These are phyloP conservation scores for Nomada hirtipes DNA, from an alignment of 2,888 invertebrate genomes.

Conservation along the genomic window DNA sequence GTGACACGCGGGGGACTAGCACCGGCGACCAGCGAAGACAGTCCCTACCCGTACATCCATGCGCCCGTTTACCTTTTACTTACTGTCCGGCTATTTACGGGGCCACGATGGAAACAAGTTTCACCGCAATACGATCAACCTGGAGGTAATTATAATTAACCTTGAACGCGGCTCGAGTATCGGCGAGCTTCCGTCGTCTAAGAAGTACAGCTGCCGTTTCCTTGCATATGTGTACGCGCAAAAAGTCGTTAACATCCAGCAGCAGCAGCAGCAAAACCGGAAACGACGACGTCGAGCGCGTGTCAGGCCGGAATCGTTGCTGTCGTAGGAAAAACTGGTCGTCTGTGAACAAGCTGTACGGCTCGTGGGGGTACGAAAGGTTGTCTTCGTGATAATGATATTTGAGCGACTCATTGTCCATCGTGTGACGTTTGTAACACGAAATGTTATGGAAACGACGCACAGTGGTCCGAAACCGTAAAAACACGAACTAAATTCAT, in stretches of 20 bases:
- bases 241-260: slow-evolving; percentile 54
- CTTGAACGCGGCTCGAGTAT: slow-evolving; percentile 64
- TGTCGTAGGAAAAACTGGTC: slow-evolving; percentile 21
- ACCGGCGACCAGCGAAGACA: slow-evolving; percentile 33
- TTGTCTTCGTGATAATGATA: slow-evolving; percentile 30
- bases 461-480: too few species aligned
- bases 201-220: slow-evolving; percentile 59
- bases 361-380: slow-evolving; percentile 3
- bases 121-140: slow-evolving; percentile 68
- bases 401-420: slow-evolving; percentile 49
- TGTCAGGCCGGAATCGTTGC: slow-evolving; percentile 49
- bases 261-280: slow-evolving; percentile 36
- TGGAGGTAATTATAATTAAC: slow-evolving; percentile 72
- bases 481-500: too few species aligned
- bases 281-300: slow-evolving; percentile 28
- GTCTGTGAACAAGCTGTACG: slow-evolving; percentile 45
- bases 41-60: slow-evolving; percentile 42
- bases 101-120: slow-evolving; percentile 60
- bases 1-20: slow-evolving; percentile 46
- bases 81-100: slow-evolving; percentile 57
- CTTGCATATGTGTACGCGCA: slow-evolving; percentile 27
- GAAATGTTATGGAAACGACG: not conserved
- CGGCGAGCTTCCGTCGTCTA: slow-evolving; percentile 63
- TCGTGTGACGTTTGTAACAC: not conserved
- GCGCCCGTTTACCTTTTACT: slow-evolving; percentile 38